Base-by-base conservation (phyloP, 1,140 invertebrate species). In the Tetramorium simillimum region DNA sequence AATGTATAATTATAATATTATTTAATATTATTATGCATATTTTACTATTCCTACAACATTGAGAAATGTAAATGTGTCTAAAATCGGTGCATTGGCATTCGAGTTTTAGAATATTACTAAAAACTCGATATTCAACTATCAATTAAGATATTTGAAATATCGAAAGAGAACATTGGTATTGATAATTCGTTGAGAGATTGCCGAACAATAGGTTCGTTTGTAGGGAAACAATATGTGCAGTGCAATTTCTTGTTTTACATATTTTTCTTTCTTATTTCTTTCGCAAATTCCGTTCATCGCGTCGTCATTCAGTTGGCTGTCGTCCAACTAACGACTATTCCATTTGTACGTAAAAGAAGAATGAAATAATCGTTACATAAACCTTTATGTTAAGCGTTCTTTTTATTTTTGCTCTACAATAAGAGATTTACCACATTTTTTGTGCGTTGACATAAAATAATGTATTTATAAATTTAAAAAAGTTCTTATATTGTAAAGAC, bases 281-380 rank as follows among this genome's bases (percentile, higher is more conserved):
- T 49, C 56, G 16, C 51, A 10, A 43, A 28, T 28, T 10, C n/a
- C 4, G 14, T n/a, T 33, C 7, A 33, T 58, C 21, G n/a, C 28
- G 21, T 37, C 16, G 24, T 37, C 14, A 14, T 77, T 28, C 10
- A 40, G 46, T 67, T 69, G 62, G 46, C 77, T 9, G 14, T 16
- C 37, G 33, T 73, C 65, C 51, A 82, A 18, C 37, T 60, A 82
- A 81, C 21, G 49, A 10, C 21, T 24, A 46, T 72, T 18, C 49
- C 72, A 81, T 82, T 80, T 72, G 37, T 58, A 72, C 46, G 21
- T 43, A 28, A 43, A 72, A 70, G 60, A 73, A 58, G 16, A 24
- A n/a, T 9, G 16, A 72, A 56, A 24, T 60, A 58, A 58, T 82
- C 37, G 51, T 37, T 43, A 82, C 18, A 60, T 73, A 58, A 82